Conservation (phyloP, 2,797 vertebrate genomes). For the Philypnodon macrostomus region DNA sequence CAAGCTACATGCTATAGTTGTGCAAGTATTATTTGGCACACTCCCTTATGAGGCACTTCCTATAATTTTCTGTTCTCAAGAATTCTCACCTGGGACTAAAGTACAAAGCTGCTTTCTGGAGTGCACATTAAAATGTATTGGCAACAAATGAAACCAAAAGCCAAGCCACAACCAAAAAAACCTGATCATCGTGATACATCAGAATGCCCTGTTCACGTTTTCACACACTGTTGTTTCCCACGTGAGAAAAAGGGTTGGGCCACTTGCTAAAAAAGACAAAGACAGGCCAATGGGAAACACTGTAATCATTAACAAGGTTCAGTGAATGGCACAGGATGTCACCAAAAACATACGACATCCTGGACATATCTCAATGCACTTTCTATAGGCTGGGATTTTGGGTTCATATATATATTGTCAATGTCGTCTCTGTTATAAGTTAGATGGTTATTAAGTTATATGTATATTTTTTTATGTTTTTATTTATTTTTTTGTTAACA, state of each 20-base stretch:
- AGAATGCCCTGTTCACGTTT: not conserved
- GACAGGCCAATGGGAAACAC: not conserved
- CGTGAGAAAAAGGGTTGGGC: conserved; percentile 2
- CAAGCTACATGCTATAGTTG: too few relatives aligned
- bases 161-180: not conserved
- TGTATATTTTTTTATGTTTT: too few relatives aligned
- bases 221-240: not conserved
- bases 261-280: not conserved
- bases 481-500: too few relatives aligned
- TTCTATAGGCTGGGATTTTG: too few relatives aligned
- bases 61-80: conserved; percentile 33
- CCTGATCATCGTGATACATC: not conserved
- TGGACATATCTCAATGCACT: too few relatives aligned
- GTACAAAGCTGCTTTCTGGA: too few relatives aligned
- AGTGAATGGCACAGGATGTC: not conserved
- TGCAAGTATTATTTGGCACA: conserved; percentile 7
- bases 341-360: not conserved
- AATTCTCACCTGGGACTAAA: too few relatives aligned
- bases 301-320: not conserved
- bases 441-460: too few relatives aligned
- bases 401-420: too few relatives aligned
- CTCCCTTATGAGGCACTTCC: conserved; percentile 18
- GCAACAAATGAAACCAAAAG: not conserved
- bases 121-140: too few relatives aligned
- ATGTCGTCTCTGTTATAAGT: too few relatives aligned